Evolutionary conservation across 2,113 vertebrate genomes (phyloP).

Genomic region (Camelus dromedarius): DNA sequence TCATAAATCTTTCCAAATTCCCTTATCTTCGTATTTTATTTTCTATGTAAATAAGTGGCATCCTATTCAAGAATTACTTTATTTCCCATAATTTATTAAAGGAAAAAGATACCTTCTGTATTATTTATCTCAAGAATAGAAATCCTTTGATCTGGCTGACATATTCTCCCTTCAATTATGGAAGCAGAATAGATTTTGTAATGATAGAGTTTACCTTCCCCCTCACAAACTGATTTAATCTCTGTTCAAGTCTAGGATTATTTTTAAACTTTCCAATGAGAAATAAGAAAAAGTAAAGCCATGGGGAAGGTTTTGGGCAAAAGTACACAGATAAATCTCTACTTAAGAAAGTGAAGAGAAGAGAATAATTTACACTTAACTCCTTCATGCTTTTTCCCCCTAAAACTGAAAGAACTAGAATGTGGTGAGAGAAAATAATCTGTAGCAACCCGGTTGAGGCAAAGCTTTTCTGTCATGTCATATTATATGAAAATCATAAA

Average conservation of each 20-base stretch:
- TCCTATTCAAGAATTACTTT: constrained; percentile 12
- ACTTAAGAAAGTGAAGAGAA: neutral
- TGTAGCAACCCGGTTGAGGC: neutral
- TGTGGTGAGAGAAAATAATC: neutral
- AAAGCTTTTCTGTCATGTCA: constrained; percentile 45
- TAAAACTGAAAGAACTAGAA: neutral
- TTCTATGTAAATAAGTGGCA: neutral
- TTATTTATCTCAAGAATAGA: constrained; percentile 17
- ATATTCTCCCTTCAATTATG: neutral
- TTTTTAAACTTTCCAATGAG: constrained; percentile 29
- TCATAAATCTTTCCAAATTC: neutral
- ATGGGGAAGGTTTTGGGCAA: neutral
- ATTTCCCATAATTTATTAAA: neutral
- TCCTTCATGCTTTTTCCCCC: neutral
- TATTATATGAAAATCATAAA: constrained; percentile 47
- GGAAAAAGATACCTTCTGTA: neutral
- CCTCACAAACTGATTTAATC: neutral
- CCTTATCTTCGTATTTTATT: constrained; percentile 37
- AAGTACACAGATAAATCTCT: constrained; percentile 20
- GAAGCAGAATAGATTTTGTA: constrained; percentile 4
- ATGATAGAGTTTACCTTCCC: neutral
- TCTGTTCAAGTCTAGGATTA: constrained; percentile 27
- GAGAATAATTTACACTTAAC: constrained; percentile 5
- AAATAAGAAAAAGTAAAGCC: constrained; percentile 24
- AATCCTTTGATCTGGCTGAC: neutral